Base-by-base conservation (phyloP, 2,113 vertebrate species). In the Callochromis pleurospilus region DNA sequence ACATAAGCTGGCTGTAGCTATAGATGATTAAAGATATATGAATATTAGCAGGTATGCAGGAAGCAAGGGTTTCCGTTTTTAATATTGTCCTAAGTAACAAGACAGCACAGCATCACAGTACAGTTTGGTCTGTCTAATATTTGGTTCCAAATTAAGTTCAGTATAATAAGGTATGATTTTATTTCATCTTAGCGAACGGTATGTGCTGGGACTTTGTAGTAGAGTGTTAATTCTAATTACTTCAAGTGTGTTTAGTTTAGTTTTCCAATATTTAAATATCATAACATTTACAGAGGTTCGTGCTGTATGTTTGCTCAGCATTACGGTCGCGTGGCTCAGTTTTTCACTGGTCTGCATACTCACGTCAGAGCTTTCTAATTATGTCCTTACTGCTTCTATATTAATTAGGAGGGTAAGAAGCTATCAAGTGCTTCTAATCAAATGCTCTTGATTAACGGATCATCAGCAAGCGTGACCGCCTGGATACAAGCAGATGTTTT, bases 261-360 rank as follows among this genome's bases (percentile, higher is more conserved):
- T 33, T 77, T 77, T 51, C 15, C 17, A 33, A 51, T 51, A 77
- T 77, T 51, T 77, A 77, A 49, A 77, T 49, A 77, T 49, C 24
- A 49, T 33, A 31, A 77, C 10, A 77, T 77, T 77, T 19, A 77
- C 24, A 77, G 42, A 29, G 40, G 40, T 47, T 12, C 70, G 2
- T 29, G 3, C 40, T 47, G 40, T 42, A 3, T 70, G 65, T 70
- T 42, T 70, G 65, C 38, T 42, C 38, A 42, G 62, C 62, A 68
- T 77, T 77, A 75, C 6, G 49, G 70, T 77, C 4, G 6, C 24
- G 9, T 29, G 68, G 40, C 40, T 2, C 14, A 19, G 40, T 19
- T 77, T 75, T 77, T 49, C 40, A 12, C 42, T 75, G 40, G 14
- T 47, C 24, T 49, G 24, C 15, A 47, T 7, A 75, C 9, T 77